phyloP scores from a whole-genome alignment of 2,113 vertebrate genomes.

The Opisthocomus hoazin region DNA sequence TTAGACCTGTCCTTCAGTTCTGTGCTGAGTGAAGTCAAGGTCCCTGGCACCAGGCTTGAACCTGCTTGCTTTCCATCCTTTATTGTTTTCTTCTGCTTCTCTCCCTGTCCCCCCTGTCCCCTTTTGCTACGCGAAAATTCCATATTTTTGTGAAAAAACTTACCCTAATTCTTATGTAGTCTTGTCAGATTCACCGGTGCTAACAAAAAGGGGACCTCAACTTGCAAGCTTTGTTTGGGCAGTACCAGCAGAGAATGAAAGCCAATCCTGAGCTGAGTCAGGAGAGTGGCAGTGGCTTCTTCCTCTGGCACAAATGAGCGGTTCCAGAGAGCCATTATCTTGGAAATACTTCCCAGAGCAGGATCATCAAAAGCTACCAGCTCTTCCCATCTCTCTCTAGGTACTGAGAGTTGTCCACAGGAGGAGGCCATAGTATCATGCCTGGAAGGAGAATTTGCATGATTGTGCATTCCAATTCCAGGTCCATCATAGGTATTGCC shows the following conservation, averaged over 20 bases:
- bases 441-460: neutral
- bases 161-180: neutral
- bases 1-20: neutral
- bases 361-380: neutral
- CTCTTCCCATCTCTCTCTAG: neutral
- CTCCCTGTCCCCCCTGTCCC: accelerated
- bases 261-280: neutral
- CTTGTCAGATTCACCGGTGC: neutral
- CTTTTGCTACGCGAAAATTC: neutral
- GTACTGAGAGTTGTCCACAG: neutral
- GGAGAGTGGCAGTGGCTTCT: neutral
- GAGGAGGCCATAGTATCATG: neutral
- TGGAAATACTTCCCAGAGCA: neutral
- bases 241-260: neutral
- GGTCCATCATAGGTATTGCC: neutral
- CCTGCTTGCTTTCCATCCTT: neutral
- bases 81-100: neutral
- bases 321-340: neutral
- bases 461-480: neutral
- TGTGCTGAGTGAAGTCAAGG: neutral
- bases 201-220: neutral
- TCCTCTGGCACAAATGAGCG: neutral
- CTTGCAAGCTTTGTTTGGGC: neutral
- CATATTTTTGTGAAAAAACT: neutral
- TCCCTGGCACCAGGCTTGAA: neutral